Conservation (phyloP, 2,888 invertebrate species). For the Phymatocera aterrima region DNA sequence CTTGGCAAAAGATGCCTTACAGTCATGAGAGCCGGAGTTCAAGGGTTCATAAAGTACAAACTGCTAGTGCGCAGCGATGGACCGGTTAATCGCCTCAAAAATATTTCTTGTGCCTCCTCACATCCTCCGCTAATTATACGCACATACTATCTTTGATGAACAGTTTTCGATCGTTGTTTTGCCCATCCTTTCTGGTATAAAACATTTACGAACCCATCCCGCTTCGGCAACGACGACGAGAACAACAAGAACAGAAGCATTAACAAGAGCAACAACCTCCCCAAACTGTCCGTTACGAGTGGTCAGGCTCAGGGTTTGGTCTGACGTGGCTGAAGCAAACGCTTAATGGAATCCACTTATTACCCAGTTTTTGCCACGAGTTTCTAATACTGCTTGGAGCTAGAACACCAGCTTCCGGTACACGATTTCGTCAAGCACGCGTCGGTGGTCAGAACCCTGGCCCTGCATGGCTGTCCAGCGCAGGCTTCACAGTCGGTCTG, state of each 20-base stretch:
- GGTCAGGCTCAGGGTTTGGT: background rate
- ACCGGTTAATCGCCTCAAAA: background rate
- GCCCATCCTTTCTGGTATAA: background rate
- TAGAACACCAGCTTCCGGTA: slow-evolving; percentile 12
- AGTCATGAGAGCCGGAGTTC: background rate
- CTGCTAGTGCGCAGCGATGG: background rate
- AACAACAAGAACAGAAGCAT: background rate
- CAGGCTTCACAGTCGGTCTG: background rate
- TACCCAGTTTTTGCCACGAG: background rate
- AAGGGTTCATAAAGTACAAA: slow-evolving; percentile 5
- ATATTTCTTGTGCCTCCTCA: background rate
- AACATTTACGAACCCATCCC: background rate
- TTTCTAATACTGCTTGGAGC: background rate
- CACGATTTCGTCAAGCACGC: slow-evolving; percentile 34
- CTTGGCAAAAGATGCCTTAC: background rate
- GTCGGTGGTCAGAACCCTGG: background rate
- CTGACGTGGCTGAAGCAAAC: background rate
- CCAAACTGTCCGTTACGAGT: slow-evolving; percentile 16
- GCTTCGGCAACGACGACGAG: background rate
- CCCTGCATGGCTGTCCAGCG: slow-evolving; percentile 26
- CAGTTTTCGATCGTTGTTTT: background rate
- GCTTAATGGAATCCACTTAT: slow-evolving; percentile 8
- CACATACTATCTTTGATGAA: background rate
- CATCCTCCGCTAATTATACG: background rate
- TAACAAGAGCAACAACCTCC: slow-evolving; percentile 5